Conservation (phyloP, 2,888 invertebrate species). For the Apamea anceps region DNA sequence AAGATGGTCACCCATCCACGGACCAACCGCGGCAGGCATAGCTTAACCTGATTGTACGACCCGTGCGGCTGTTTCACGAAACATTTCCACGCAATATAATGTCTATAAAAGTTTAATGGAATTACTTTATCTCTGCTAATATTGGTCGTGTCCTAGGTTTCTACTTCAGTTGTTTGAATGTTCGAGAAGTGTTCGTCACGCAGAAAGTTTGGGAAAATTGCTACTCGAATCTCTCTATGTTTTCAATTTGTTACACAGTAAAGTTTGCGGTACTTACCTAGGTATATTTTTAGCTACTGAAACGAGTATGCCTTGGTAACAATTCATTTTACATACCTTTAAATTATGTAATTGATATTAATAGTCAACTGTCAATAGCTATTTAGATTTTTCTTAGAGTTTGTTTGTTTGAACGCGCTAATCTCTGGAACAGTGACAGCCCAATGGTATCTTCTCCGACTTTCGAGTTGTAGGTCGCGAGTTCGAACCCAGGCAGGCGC, state of each 20-base stretch:
- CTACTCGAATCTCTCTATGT: slow-evolving; percentile 12
- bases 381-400: too few species aligned
- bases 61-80: neutral
- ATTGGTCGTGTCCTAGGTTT: slow-evolving; percentile 9
- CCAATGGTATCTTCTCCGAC: too few species aligned
- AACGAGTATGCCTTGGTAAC: neutral
- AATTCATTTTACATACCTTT: neutral
- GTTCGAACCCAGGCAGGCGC: too few species aligned
- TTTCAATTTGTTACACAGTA: slow-evolving; percentile 23
- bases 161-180: slow-evolving; percentile 21
- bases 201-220: slow-evolving; percentile 33
- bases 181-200: slow-evolving; percentile 14
- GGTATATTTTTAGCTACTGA: slow-evolving; percentile 1
- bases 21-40: too few species aligned
- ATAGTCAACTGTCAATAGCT: neutral
- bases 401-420: too few species aligned
- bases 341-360: neutral
- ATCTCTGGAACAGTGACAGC: neutral
- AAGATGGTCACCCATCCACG: too few species aligned
- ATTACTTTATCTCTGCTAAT: slow-evolving; percentile 28
- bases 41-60: neutral
- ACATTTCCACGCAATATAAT: neutral
- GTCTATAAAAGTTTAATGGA: slow-evolving; percentile 30
- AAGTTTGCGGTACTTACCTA: neutral
- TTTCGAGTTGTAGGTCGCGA: too few species aligned